These are phyloP conservation scores for Rotaria magnacalcarata DNA, from an alignment of 2,888 invertebrate species.

Conservation along the genomic window DNA sequence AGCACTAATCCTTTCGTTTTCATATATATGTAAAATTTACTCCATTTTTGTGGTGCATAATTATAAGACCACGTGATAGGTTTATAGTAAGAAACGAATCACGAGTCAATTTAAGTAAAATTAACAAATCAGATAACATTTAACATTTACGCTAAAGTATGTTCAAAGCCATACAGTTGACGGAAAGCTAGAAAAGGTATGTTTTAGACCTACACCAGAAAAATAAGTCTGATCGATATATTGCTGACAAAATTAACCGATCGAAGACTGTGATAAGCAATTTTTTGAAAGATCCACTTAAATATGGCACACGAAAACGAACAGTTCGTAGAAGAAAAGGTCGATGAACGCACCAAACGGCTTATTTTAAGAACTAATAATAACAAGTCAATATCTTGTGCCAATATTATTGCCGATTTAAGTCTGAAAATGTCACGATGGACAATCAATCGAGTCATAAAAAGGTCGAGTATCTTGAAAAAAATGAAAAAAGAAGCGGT, in stretches of 20 bases:
- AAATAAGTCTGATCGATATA: neutral
- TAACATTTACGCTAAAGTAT: no score
- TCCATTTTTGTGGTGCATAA: no score
- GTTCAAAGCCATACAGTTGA: no score
- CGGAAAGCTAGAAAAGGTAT: no score
- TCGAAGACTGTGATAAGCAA: neutral
- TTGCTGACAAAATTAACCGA: neutral
- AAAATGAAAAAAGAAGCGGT: constrained; percentile 12
- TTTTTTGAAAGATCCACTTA: neutral
- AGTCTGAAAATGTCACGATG: neutral
- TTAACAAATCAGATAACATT: no score
- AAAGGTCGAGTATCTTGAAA: neutral
- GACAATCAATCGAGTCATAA: neutral
- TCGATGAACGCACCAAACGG: constrained; percentile 17
- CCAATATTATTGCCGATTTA: neutral
- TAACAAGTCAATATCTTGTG: neutral
- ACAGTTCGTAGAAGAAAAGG: neutral
- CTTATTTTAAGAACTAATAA: neutral
- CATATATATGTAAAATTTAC: no score
- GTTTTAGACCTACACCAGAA: no score
- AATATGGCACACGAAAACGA: neutral
- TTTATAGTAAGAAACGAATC: no score
- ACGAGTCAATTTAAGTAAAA: no score
- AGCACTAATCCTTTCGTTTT: no score
- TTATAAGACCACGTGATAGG: no score